A percentile compares a stretch with the other conserved stretches of the same genome.
Evolutionary conservation across 2,113 vertebrate genomes (phyloP).

Genomic region (Vulpes vulpes): DNA sequence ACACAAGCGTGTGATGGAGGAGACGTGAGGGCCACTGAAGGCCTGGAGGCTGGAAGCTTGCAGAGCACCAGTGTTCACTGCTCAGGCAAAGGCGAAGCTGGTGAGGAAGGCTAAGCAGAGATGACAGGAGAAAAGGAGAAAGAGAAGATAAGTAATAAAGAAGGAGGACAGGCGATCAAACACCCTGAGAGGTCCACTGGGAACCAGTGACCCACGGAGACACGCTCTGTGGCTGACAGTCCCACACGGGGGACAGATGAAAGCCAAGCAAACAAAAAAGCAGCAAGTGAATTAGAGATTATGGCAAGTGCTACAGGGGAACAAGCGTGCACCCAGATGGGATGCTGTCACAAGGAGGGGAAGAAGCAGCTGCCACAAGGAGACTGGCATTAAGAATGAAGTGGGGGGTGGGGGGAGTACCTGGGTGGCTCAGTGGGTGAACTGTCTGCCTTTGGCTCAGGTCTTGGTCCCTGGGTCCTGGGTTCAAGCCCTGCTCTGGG

Average conservation of each 20-base stretch:
- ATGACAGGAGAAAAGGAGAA: background rate
- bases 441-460: no score
- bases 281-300: background rate
- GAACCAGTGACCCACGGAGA: background rate
- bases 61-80: no score
- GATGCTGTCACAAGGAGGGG: background rate
- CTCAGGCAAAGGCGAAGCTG: background rate
- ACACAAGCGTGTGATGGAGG: background rate
- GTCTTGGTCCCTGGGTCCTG: no score
- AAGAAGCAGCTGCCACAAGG: background rate
- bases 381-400: background rate
- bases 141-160: background rate
- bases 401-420: background rate
- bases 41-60: background rate
- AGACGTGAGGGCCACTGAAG: background rate
- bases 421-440: no score
- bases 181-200: background rate
- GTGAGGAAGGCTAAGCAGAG: background rate
- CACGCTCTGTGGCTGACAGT: background rate
- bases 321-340: background rate
- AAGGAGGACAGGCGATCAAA: background rate
- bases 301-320: background rate
- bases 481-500: no score
- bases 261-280: background rate
- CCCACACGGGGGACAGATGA: background rate